phyloP scores from a whole-genome alignment of 2,113 vertebrate genomes.

The Pampusana beccarii region DNA sequence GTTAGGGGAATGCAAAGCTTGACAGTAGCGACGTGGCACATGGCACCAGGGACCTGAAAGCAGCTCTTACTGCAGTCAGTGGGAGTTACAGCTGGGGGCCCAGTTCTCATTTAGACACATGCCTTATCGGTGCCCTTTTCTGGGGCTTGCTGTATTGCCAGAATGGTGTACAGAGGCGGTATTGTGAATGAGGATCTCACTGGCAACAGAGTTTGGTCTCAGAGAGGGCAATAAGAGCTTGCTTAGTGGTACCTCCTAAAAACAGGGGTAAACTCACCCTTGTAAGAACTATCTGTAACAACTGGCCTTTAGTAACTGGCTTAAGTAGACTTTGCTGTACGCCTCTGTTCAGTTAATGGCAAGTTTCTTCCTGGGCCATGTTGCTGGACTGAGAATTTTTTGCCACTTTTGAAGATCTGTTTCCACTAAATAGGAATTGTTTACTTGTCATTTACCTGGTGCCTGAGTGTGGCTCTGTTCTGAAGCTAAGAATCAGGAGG shows the following conservation, averaged over 20 bases:
- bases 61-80: rapidly evolving
- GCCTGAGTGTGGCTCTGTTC: neutral
- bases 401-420: neutral
- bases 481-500: neutral
- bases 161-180: rapidly evolving
- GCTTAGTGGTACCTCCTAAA: neutral
- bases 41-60: neutral
- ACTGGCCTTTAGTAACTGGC: too few relatives aligned
- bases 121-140: rapidly evolving
- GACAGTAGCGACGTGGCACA: neutral
- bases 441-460: neutral
- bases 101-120: rapidly evolving
- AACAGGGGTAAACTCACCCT: rapidly evolving
- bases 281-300: neutral
- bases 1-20: neutral
- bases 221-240: neutral
- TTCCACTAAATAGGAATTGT: neutral
- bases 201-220: neutral
- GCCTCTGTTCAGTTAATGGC: neutral
- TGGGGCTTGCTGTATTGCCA: rapidly evolving
- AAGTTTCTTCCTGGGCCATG: neutral
- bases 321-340: neutral
- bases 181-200: neutral
- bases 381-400: neutral
- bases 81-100: neutral